phyloP scores from a whole-genome alignment of 2,888 invertebrate species.

The Xestia sexstrigata region DNA sequence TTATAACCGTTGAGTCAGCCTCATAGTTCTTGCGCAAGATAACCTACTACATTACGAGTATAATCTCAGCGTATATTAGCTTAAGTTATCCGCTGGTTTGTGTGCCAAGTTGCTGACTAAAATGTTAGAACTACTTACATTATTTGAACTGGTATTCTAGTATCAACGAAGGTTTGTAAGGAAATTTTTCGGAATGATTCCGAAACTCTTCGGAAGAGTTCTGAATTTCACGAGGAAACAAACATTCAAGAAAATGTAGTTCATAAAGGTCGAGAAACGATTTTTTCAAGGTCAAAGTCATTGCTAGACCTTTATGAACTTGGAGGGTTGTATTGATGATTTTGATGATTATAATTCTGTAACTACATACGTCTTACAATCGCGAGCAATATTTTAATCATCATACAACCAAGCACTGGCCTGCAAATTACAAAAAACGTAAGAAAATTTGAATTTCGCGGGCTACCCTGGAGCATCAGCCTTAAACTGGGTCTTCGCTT shows the following conservation, averaged over 20 bases:
- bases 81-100: constrained; percentile 31
- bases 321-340: too few species aligned
- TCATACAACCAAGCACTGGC: too few species aligned
- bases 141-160: background rate
- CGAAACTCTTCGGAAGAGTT: too few species aligned
- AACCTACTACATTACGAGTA: constrained; percentile 1
- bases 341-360: too few species aligned
- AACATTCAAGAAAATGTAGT: background rate
- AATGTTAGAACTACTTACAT: background rate
- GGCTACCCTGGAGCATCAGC: too few species aligned
- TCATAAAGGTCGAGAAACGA: too few species aligned
- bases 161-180: background rate
- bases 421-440: too few species aligned
- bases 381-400: too few species aligned
- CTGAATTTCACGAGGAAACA: background rate
- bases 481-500: background rate
- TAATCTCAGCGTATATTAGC: constrained; percentile 42
- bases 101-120: constrained; percentile 17
- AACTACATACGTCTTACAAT: too few species aligned
- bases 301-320: too few species aligned
- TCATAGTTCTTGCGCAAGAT: constrained; percentile 45
- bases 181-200: background rate
- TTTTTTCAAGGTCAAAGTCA: too few species aligned
- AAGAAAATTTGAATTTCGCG: too few species aligned
- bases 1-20: constrained; percentile 44